Percentiles rank a stretch among this genome's conserved stretches.
Evolutionary conservation across 2,113 vertebrate species (phyloP).

Genomic region (Uria lomvia): DNA sequence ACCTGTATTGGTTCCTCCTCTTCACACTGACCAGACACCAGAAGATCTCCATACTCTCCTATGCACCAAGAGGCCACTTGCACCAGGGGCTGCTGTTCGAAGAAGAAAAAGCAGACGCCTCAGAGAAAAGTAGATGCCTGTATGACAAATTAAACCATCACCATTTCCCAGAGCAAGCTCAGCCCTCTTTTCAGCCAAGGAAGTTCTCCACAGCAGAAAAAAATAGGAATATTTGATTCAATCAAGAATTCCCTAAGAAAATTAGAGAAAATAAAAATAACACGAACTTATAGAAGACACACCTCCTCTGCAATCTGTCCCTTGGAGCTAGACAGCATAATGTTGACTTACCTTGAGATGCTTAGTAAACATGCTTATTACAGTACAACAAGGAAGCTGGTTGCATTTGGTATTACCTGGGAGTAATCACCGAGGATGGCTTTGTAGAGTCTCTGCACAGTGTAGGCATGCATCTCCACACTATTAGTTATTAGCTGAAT

Average conservation of each 20-base stretch:
- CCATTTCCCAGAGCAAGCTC: background rate
- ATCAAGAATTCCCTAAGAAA: background rate
- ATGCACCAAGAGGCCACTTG: slow-evolving; percentile 99
- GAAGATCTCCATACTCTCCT: slow-evolving; percentile 97
- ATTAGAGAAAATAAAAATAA: background rate
- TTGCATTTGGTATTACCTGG: slow-evolving; percentile 76
- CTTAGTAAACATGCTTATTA: background rate
- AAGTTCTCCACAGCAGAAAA: background rate
- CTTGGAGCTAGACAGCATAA: background rate
- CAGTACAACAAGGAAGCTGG: background rate
- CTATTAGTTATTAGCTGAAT: slow-evolving; percentile 99
- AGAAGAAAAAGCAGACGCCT: slow-evolving; percentile 1
- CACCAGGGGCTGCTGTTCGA: slow-evolving; percentile 90
- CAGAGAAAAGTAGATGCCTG: background rate
- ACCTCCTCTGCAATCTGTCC: background rate
- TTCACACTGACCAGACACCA: slow-evolving; percentile 96
- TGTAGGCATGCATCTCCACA: slow-evolving; percentile 97
- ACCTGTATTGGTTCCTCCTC: slow-evolving; percentile 99
- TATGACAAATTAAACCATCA: background rate
- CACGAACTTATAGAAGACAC: background rate
- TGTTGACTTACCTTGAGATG: background rate
- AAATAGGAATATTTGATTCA: background rate
- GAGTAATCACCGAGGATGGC: slow-evolving; percentile 97
- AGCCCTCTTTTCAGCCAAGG: background rate
- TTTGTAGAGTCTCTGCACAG: slow-evolving; percentile 98